These are phyloP conservation scores for Papilio aristodemus DNA, from an alignment of 1,140 invertebrate genomes.

Conservation along the genomic window DNA sequence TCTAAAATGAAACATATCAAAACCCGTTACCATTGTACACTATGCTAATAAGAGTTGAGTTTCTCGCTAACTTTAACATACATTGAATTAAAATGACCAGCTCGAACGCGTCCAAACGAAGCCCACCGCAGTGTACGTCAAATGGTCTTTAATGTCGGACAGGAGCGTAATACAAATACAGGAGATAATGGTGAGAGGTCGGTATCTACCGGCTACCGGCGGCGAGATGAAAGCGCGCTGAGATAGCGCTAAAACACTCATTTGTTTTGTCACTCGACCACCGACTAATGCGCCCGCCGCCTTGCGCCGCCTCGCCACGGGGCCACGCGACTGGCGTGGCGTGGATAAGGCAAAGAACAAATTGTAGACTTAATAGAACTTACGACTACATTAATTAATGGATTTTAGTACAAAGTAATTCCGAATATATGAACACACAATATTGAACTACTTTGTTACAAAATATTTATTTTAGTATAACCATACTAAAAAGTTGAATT, in stretches of 20 bases:
- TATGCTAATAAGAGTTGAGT: conserved; percentile 23
- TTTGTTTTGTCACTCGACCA: conserved; percentile 76
- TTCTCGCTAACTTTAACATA: conserved; percentile 6
- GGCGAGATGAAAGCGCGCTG: conserved; percentile 58
- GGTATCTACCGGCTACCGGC: conserved; percentile 55
- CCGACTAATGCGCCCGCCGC: conserved; percentile 48
- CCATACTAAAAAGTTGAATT: too few species aligned
- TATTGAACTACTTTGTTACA: too few species aligned
- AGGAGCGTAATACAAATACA: conserved; percentile 42
- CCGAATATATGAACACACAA: too few species aligned
- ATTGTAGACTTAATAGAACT: background rate
- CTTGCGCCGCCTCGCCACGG: background rate
- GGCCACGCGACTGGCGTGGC: background rate
- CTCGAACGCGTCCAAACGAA: conserved; percentile 8
- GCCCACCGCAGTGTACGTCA: conserved; percentile 30
- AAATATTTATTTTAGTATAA: too few species aligned
- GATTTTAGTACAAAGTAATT: background rate
- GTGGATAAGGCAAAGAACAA: conserved; percentile 7
- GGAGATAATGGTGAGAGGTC: conserved; percentile 49
- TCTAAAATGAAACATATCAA: conserved; percentile 2
- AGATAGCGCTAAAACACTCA: conserved; percentile 77
- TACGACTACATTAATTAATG: background rate
- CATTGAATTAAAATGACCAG: conserved; percentile 30
- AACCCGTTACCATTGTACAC: background rate
- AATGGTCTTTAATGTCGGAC: conserved; percentile 32